phyloP scores from a whole-genome alignment of 1,140 invertebrate genomes.

The Apolygus lucorum region DNA sequence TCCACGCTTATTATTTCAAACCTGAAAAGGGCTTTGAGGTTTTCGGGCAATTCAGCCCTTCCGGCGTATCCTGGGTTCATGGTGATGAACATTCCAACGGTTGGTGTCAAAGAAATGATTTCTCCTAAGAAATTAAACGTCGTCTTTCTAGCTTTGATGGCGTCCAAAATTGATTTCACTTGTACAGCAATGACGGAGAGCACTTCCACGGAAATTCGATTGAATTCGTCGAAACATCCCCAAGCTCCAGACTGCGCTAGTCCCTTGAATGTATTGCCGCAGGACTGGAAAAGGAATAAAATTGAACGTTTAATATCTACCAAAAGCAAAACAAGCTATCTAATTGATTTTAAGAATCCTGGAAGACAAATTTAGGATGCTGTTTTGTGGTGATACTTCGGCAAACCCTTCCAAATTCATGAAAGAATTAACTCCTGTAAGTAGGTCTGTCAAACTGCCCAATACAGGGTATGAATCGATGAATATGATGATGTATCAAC shows the following conservation, averaged over 20 bases:
- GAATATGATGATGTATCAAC: no score
- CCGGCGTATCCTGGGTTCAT: constrained; percentile 92
- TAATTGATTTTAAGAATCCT: no score
- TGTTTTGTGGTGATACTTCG: no score
- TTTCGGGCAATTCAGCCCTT: constrained; percentile 75
- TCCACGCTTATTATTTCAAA: no score
- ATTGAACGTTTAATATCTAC: no score
- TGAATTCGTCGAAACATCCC: constrained; percentile 95
- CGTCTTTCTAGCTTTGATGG: constrained; percentile 68
- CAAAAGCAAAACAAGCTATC: no score
- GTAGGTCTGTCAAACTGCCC: no score
- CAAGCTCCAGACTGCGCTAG: constrained; percentile 87
- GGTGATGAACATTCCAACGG: constrained; percentile 86
- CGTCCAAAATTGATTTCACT: constrained; percentile 72
- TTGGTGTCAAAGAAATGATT: constrained; percentile 60
- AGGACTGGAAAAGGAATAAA: constrained; percentile 51
- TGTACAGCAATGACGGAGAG: constrained; percentile 87
- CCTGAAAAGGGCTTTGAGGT: constrained; percentile 62
- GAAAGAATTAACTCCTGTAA: no score
- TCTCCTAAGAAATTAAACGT: constrained; percentile 79
- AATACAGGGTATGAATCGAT: no score
- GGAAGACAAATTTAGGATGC: no score
- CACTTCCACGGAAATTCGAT: constrained; percentile 86
- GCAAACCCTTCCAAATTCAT: no score
- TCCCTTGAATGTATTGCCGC: constrained; percentile 86